phyloP scores from a whole-genome alignment of 2,888 invertebrate species.

The Cheilosia vernalis region DNA sequence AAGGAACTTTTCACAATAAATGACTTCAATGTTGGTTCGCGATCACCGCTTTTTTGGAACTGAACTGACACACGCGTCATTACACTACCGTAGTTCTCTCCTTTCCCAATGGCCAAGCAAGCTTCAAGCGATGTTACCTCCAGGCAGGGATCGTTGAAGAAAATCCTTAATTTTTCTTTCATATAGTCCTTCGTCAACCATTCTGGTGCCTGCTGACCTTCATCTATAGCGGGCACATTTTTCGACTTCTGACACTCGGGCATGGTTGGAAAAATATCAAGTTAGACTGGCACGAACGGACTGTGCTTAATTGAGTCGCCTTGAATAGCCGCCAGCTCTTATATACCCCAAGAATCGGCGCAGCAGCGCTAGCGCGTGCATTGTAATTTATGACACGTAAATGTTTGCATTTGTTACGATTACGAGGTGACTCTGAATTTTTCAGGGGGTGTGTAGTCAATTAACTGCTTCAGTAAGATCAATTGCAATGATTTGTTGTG shows the following conservation, averaged over 20 bases:
- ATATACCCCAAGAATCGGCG: constrained; percentile 47
- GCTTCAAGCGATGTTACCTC: constrained; percentile 76
- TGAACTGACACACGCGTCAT: constrained; percentile 79
- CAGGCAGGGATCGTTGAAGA: constrained; percentile 78
- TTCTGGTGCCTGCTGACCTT: constrained; percentile 76
- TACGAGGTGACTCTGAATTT: constrained; percentile 2
- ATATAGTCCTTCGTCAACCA: constrained; percentile 80
- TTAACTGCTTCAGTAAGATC: constrained; percentile 31
- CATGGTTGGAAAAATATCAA: constrained; percentile 17
- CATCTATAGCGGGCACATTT: constrained; percentile 31
- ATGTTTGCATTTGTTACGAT: constrained; percentile 35
- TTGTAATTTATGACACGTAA: constrained; percentile 51
- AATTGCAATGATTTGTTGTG: too few relatives aligned
- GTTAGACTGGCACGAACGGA: constrained; percentile 23
- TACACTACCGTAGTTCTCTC: constrained; percentile 82
- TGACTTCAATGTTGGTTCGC: constrained; percentile 64
- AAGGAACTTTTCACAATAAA: constrained; percentile 81
- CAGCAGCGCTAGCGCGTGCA: neutral
- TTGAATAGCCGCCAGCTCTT: constrained; percentile 28
- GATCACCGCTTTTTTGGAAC: constrained; percentile 73
- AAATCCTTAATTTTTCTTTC: constrained; percentile 77
- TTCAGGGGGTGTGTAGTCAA: constrained; percentile 42
- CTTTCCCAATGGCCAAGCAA: constrained; percentile 80
- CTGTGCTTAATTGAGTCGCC: constrained; percentile 29
- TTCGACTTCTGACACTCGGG: constrained; percentile 61